These are phyloP conservation scores for Promerops cafer DNA, from an alignment of 2,113 vertebrate species.

Conservation along the genomic window DNA sequence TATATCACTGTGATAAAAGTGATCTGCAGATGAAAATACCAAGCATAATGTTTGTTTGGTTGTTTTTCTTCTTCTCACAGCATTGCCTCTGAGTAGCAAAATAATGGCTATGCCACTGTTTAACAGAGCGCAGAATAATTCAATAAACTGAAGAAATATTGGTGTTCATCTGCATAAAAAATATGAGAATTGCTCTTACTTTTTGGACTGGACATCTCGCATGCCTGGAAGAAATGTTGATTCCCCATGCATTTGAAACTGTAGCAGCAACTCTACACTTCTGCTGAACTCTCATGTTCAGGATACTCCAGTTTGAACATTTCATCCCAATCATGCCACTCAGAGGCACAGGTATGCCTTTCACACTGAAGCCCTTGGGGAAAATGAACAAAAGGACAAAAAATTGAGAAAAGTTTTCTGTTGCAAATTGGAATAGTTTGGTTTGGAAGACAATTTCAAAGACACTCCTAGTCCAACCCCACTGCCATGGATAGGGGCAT, in stretches of 20 bases:
- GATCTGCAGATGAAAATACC: background rate
- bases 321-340: background rate
- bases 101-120: background rate
- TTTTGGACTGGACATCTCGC: background rate
- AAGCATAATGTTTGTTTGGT: background rate
- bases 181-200: background rate
- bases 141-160: background rate
- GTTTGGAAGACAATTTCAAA: background rate
- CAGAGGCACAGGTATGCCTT: background rate
- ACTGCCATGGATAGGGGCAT: too few relatives aligned
- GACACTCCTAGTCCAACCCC: accelerated
- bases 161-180: background rate
- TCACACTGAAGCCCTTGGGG: background rate
- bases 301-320: background rate
- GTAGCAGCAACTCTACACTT: background rate
- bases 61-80: background rate
- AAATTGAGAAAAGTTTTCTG: accelerated
- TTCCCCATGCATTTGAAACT: background rate
- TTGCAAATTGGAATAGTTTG: background rate
- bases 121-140: background rate
- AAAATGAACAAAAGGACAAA: background rate
- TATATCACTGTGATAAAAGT: background rate
- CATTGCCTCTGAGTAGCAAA: background rate
- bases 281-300: background rate
- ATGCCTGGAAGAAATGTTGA: accelerated